Percentiles rank a stretch among this genome's conserved stretches.
phyloP scores from a whole-genome alignment of 2,797 vertebrate genomes.

The Eulemur mongoz region DNA sequence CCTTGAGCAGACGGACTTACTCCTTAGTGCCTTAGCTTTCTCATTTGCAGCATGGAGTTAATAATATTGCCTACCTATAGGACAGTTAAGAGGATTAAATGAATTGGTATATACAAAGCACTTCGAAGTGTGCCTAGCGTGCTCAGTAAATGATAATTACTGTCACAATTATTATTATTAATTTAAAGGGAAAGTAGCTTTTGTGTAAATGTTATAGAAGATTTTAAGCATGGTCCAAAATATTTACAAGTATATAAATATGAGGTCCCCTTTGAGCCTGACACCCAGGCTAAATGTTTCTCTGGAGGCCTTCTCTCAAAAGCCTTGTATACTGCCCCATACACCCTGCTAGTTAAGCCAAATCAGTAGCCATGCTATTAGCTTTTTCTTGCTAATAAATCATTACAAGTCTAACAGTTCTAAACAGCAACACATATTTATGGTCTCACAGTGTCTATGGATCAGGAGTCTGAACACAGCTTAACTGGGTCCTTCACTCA shows the following conservation, averaged over 20 bases:
- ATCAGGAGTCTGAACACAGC: neutral
- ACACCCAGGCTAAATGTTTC: neutral
- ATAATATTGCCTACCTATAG: neutral
- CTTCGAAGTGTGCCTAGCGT: neutral
- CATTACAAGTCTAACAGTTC: neutral
- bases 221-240: neutral
- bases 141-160: neutral
- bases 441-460: neutral
- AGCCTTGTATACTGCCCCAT: neutral
- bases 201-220: neutral
- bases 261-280: neutral
- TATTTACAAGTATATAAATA: neutral
- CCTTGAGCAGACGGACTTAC: neutral
- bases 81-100: neutral
- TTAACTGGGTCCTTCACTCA: neutral
- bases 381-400: neutral
- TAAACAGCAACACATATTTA: neutral
- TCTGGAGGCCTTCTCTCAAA: neutral
- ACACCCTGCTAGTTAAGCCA: neutral
- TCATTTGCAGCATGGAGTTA: neutral
- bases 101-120: neutral
- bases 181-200: neutral
- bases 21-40: neutral
- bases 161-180: neutral
- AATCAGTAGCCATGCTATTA: neutral